Percentiles rank a stretch among this genome's conserved stretches.
Evolutionary conservation across 2,888 invertebrate species (phyloP).

Genomic region (Archips crataeganus): DNA sequence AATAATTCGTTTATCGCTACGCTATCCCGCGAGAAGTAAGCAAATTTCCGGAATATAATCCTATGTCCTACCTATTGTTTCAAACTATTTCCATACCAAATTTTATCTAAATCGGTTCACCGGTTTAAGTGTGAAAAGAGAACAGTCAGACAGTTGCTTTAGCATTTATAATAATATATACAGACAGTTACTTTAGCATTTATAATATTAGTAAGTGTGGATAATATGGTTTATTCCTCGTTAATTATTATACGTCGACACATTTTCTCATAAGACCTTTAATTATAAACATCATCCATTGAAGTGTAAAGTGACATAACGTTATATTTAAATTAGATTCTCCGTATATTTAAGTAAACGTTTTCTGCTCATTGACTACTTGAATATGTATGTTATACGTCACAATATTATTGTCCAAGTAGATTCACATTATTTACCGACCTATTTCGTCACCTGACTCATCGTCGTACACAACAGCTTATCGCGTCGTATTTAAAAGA

Average conservation of each 20-base stretch:
- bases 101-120: no score
- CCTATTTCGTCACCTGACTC: constrained; percentile 25
- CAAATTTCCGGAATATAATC: no score
- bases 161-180: no score
- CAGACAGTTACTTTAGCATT: no score
- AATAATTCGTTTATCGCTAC: no score
- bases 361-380: constrained; percentile 10
- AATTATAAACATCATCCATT: not conserved
- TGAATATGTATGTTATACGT: constrained; percentile 28
- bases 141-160: no score
- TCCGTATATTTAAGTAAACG: constrained; percentile 2
- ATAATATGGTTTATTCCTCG: no score
- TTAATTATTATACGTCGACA: not conserved
- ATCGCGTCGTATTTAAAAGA: not conserved
- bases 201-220: no score
- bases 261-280: not conserved
- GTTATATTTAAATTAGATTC: not conserved
- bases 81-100: no score
- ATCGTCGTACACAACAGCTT: constrained; percentile 27
- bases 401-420: constrained; percentile 11
- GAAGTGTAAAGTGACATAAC: constrained; percentile 10
- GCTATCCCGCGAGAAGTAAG: no score
- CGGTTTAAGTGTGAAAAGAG: no score
- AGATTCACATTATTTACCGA: constrained; percentile 21
- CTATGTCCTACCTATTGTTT: no score